Base-by-base conservation (phyloP, 1,140 invertebrate species). In the Musca vetustissima region DNA sequence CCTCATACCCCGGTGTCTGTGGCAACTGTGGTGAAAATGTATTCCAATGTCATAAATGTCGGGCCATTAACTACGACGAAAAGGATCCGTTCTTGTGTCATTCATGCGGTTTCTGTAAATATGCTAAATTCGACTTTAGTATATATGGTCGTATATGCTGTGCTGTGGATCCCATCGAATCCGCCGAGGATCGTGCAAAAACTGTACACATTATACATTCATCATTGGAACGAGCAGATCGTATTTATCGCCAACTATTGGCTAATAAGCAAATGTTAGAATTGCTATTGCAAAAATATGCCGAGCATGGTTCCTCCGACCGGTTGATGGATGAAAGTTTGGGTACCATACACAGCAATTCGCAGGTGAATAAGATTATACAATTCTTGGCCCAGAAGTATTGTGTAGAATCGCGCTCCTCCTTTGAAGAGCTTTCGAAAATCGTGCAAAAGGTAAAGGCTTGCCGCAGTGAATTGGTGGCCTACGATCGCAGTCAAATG, bases 1-100 rank as follows among this genome's bases (percentile, higher is more conserved):
- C 96, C 0, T 94, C 97, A 0, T 97, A 97, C 85, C 97, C 97
- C 0, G 97, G 97, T 1, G 96, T 99, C 0, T 99, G 97, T 80
- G 92, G 91, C 0, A 98, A 98, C 81, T 99, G 97, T 81, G 97
- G 97, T 2, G 97, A 99, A 83, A 99, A 99, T 83, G 97, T 98
- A 0, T 99, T 96, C 83, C 97, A 99, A 76, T 98, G 97, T 81
- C 94, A 98, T 83, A 98, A 98, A 84, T 98, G 96, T 85, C 90
- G 95, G 15, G 94, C 97, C 0, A 99, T 99, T 71, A 99, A 99
- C 84, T 99, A 99, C 84, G 97, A 99, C 83, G 97, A 99, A 82
- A 98, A 98, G 82, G 97, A 99, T 86, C 97, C 97, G 1, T 99
- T 99, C 88, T 83, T 99, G 14, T 99, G 97, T 82, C 97, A 98